Conservation (phyloP, 1,140 invertebrate genomes). For the Megalopta genalis region DNA sequence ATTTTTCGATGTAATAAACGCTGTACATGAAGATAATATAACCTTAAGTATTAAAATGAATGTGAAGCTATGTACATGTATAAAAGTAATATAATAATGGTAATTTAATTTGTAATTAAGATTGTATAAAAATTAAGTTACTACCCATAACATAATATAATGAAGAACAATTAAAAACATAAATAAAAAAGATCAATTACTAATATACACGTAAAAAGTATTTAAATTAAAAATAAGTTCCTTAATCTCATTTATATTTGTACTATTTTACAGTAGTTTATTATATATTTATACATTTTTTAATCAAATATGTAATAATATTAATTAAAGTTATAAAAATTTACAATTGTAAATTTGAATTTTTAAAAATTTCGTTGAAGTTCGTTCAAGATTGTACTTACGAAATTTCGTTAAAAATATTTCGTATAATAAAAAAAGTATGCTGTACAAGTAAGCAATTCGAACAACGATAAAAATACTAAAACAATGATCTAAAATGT, state of each 20-base stretch:
- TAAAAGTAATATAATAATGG: conserved; percentile 3
- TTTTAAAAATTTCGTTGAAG: not conserved
- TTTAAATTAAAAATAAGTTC: not conserved
- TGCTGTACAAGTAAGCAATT: not conserved
- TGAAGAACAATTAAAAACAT: not conserved
- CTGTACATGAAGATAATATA: not conserved
- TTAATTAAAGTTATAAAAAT: not conserved
- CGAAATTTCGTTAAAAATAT: not conserved
- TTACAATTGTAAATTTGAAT: not conserved
- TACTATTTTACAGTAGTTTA: not conserved
- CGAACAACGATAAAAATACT: not conserved
- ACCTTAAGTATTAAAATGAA: not conserved
- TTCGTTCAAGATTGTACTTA: not conserved
- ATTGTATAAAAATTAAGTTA: not conserved
- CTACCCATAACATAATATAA: not conserved
- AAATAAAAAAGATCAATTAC: too few species aligned
- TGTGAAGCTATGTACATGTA: not conserved
- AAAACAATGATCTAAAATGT: not conserved
- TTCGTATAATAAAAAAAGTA: not conserved
- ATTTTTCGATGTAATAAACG: conserved; percentile 17
- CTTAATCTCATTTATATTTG: not conserved
- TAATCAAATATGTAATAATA: not conserved
- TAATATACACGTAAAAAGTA: too few species aligned
- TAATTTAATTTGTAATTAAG: not conserved
- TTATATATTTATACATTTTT: not conserved